Conservation (phyloP, 2,888 invertebrate genomes). For the Hipparchia semele region DNA sequence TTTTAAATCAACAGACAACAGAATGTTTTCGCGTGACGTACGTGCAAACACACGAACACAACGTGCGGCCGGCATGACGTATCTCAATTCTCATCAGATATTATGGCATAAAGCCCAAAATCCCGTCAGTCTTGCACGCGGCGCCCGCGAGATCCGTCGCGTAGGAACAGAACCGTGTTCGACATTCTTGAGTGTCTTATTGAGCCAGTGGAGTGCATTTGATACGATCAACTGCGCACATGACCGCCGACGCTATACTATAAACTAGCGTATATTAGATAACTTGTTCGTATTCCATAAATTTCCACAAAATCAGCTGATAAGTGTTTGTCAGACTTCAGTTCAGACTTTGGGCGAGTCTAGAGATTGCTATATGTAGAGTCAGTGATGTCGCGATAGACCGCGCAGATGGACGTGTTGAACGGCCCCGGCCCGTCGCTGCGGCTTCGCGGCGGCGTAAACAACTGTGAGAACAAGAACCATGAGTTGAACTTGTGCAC, state of each 20-base stretch:
- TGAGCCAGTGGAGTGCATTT: not conserved
- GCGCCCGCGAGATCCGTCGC: constrained; percentile 36
- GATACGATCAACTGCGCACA: not conserved
- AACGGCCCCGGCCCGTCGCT: constrained; percentile 72
- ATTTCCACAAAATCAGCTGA: constrained; percentile 57
- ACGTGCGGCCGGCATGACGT: constrained; percentile 27
- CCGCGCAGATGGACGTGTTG: constrained; percentile 67
- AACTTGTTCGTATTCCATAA: constrained; percentile 33
- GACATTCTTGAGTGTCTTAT: not conserved
- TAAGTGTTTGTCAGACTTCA: constrained; percentile 34
- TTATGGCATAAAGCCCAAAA: constrained; percentile 52
- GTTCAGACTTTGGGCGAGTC: not conserved
- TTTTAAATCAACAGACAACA: not conserved
- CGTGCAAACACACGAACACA: constrained; percentile 13
- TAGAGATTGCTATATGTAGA: too few species aligned
- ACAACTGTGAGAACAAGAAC: constrained; percentile 67
- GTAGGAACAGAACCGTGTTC: not conserved
- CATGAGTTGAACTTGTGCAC: constrained; percentile 85
- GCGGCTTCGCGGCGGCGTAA: constrained; percentile 74
- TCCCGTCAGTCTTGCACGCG: constrained; percentile 44
- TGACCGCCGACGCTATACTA: not conserved
- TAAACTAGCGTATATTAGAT: constrained; percentile 33
- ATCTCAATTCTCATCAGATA: constrained; percentile 12
- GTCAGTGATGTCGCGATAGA: constrained; percentile 69
- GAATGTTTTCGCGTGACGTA: constrained; percentile 3